Evolutionary conservation across 2,797 vertebrate species (phyloP), one percentile per base, ranked within the genome.

Genomic region (Leptodactylus fallax): DNA sequence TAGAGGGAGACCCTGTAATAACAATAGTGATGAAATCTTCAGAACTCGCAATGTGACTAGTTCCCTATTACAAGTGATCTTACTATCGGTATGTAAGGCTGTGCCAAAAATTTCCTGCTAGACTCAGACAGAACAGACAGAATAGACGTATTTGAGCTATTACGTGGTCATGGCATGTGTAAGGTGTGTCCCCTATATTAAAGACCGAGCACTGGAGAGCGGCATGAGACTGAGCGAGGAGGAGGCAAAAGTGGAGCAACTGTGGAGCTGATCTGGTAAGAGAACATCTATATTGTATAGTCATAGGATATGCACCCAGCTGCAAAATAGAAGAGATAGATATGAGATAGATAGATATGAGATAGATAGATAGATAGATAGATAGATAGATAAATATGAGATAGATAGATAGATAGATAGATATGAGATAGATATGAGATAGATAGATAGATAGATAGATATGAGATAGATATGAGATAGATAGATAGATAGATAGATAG

Each of bases 171-270:
- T 71, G 67, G 45, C 79, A 60, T n/a, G 5, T 61, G 16, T 10
- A 65, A 81, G 79, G 79, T 81, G 79, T 81, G 79, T 65, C 79
- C 79, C 12, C 21, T 81, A 51, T 81, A 81, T 81, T 81, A 21
- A 74, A 81, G n/a, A 49, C 13, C 3, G 5, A 63, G 21, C 56
- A 79, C 27, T 7, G 12, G 8, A 3, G 13, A 17, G 9, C 27
- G n/a, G 25, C 16, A 19, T 0, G 17, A 80, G 79, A 80, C 17
- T 4, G 69, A 6, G 69, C 69, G 19, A 72, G 27, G 14, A 2
- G 5, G 23, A 1, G 23, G 6, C 27, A 36, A 74, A 49, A 74
- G 45, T 11, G 71, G 71, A 74, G 71, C 7, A 7, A 25, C 58
- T 14, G 36, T 1, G 51, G 51, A n/a, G 45, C 19, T 23, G 45